Percentiles rank a stretch among this genome's conserved stretches.
Evolutionary conservation across 1,140 invertebrate genomes (phyloP).

Genomic region (Sesamia nonagrioides): DNA sequence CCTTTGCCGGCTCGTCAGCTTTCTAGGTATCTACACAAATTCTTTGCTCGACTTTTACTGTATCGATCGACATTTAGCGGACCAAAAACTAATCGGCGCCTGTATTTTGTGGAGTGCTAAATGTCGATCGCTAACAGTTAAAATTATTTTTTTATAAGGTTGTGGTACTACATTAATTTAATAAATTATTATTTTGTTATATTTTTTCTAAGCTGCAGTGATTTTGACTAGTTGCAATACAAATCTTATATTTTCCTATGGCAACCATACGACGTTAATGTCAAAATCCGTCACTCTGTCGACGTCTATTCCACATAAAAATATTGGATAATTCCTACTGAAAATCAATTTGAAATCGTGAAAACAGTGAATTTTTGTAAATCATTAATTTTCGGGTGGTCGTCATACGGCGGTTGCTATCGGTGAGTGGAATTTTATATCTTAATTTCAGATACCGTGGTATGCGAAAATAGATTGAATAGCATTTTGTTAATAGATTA

Average conservation of each 20-base stretch:
- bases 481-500: conserved; percentile 60
- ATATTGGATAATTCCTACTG: conserved; percentile 64
- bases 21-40: too few species aligned
- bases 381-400: neutral
- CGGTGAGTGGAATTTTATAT: conserved; percentile 44
- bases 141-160: too few species aligned
- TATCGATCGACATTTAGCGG: too few species aligned
- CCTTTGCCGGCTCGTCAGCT: too few species aligned
- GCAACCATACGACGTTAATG: conserved; percentile 7
- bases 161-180: too few species aligned
- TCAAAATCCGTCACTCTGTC: conserved; percentile 57
- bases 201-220: too few species aligned
- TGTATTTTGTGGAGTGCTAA: too few species aligned
- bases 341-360: conserved; percentile 55
- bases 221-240: neutral
- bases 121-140: too few species aligned
- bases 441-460: conserved; percentile 51
- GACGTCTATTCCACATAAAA: conserved; percentile 62
- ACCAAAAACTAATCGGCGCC: too few species aligned
- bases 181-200: too few species aligned
- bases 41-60: too few species aligned
- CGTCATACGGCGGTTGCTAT: neutral
- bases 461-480: conserved; percentile 72
- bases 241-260: neutral
- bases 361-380: conserved; percentile 51